Conservation (phyloP, 2,113 vertebrate species). For the Pachycephala philippinensis region DNA sequence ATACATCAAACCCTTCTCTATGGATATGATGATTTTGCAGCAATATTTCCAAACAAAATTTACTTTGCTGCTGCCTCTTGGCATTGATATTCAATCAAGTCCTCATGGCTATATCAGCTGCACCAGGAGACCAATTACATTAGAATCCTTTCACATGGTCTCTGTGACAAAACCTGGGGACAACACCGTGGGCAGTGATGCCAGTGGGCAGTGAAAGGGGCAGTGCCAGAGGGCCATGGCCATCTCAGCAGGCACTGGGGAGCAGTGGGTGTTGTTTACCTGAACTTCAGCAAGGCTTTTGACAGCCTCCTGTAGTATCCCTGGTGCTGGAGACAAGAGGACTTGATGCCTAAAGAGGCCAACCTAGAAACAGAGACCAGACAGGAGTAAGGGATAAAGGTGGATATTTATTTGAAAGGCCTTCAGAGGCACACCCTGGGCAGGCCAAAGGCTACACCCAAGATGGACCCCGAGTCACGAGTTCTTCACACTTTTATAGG, state of each 20-base stretch:
- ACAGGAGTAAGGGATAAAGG: too few species aligned
- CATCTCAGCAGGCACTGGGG: background rate
- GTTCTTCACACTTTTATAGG: too few species aligned
- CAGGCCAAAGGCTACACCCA: too few species aligned
- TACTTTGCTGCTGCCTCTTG: background rate
- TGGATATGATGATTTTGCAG: background rate
- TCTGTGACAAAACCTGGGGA: background rate
- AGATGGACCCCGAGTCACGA: too few species aligned
- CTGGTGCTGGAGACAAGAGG: background rate
- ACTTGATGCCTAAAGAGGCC: too few species aligned
- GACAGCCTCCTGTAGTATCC: background rate
- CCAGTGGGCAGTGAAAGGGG: background rate
- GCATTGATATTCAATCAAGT: background rate
- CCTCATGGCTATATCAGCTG: background rate
- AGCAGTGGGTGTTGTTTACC: background rate
- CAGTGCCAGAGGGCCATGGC: background rate
- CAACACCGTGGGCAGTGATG: background rate
- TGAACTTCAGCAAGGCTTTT: background rate
- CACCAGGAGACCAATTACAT: background rate
- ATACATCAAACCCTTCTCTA: background rate
- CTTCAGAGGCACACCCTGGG: too few species aligned
- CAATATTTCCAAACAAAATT: conserved; percentile 3
- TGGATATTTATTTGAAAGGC: too few species aligned
- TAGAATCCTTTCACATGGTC: background rate
- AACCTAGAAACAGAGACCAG: too few species aligned